Base-by-base conservation (phyloP, 1,140 invertebrate genomes). In the Phocides pigmalion region DNA sequence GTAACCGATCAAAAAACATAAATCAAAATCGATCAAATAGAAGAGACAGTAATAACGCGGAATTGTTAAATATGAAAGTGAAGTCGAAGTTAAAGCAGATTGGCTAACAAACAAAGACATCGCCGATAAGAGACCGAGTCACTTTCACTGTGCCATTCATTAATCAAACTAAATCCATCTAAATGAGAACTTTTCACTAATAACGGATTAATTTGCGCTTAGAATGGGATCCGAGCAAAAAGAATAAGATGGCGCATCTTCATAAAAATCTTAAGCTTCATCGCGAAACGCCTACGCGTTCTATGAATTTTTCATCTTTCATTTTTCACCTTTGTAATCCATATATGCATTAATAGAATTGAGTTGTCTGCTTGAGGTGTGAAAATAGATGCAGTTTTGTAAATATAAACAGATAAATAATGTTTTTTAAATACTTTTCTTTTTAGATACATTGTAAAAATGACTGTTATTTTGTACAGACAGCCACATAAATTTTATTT, bases 111-210 rank as follows among this genome's bases (percentile, higher is more conserved):
- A 75, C 68, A 75, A 79, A 71, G 62, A 62, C 53, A 58, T 22
- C 15, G 25, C 49, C 25, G 46, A 49, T 49, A 67, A 44, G 53
- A 50, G 32, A 39, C 39, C n/a, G 11, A 16, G 6, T 19, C 22
- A 68, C 79, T 79, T 79, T 79, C 79, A 66, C 79, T 66, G 32
- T 51, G 50, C 68, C 61, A 61, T 70, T 77, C 70, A 81, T 81
- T 79, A 81, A 81, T 79, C 74, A 79, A 73, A 66, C 44, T 46
- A 66, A 71, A 79, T 75, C 66, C 71, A 79, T 79, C 72, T 79
- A 59, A 81, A 77, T 70, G 66, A 70, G 65, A 67, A 59, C 50
- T 67, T 66, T 65, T 66, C 62, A 59, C 61, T 54, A 66, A 61
- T 64, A 59, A 67, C 62, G 42, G 66, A 74, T 74, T 69, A 74